phyloP scores from a whole-genome alignment of 2,888 invertebrate species.

The Patella caerulea region DNA sequence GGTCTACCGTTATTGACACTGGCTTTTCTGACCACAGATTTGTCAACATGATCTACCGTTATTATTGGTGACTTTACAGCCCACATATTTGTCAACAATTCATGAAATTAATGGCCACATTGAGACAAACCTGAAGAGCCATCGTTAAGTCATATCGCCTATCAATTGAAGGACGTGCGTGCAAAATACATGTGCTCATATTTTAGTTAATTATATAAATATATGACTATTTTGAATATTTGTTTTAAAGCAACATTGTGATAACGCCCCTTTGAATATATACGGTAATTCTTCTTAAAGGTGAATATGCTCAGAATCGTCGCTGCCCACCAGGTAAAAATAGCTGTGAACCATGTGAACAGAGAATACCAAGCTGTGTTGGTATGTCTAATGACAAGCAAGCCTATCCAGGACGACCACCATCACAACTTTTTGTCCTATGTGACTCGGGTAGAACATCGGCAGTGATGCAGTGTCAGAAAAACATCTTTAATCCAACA shows the following conservation, averaged over 20 bases:
- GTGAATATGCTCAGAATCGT: conserved; percentile 43
- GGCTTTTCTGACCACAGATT: too few relatives aligned
- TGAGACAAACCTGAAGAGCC: too few relatives aligned
- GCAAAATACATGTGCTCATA: neutral
- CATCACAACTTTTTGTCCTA: conserved; percentile 12
- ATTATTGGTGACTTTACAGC: too few relatives aligned
- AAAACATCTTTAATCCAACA: conserved; percentile 29
- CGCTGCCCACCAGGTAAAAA: conserved; percentile 27
- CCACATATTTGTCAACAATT: too few relatives aligned
- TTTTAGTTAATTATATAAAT: neutral
- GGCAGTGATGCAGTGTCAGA: conserved; percentile 27
- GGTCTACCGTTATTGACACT: too few relatives aligned
- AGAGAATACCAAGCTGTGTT: conserved; percentile 26
- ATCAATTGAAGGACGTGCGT: too few relatives aligned
- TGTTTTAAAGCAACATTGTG: too few relatives aligned
- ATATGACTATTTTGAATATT: too few relatives aligned
- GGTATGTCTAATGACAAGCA: conserved; percentile 28
- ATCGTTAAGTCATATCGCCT: too few relatives aligned
- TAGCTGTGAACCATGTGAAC: conserved; percentile 45
- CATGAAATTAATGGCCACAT: too few relatives aligned
- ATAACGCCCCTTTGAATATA: too few relatives aligned
- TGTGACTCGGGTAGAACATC: conserved; percentile 21
- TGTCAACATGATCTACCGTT: too few relatives aligned
- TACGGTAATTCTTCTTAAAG: conserved; percentile 25
- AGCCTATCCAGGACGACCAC: conserved; percentile 19